Evolutionary conservation across 1,140 invertebrate genomes (phyloP).

Genomic region (Nasonia vitripennis): DNA sequence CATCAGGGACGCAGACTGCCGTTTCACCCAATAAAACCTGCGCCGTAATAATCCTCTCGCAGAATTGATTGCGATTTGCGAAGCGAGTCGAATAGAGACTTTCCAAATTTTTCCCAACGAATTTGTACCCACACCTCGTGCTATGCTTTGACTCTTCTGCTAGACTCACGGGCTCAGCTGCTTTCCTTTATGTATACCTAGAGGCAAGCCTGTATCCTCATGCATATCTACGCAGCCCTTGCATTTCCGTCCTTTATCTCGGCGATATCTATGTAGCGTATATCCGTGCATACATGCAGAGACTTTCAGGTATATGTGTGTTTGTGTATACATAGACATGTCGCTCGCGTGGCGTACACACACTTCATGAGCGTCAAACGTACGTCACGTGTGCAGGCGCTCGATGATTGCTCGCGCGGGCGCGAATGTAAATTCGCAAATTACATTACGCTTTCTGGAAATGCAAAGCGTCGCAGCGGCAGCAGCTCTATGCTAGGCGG

Average conservation of each 20-base stretch:
- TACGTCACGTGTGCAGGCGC: background rate
- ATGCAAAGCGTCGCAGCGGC: conserved; percentile 28
- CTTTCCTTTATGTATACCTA: background rate
- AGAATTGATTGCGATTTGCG: no score
- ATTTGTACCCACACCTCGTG: no score
- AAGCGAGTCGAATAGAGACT: no score
- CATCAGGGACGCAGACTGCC: no score
- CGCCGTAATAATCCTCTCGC: no score
- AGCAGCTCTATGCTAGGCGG: background rate
- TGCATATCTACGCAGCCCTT: background rate
- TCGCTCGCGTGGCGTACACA: background rate
- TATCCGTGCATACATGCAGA: background rate
- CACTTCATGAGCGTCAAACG: background rate
- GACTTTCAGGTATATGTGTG: background rate
- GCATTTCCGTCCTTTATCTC: background rate
- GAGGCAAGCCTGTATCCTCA: background rate
- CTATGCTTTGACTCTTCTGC: no score
- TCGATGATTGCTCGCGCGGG: background rate
- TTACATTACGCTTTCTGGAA: conserved; percentile 44
- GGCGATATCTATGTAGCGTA: background rate
- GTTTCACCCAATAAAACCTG: no score
- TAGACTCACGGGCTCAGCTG: background rate
- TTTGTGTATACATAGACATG: background rate
- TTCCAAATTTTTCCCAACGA: no score
- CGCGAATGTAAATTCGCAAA: conserved; percentile 39